Conservation (phyloP, 2,113 vertebrate species). For the Grammomys dolichurus region DNA sequence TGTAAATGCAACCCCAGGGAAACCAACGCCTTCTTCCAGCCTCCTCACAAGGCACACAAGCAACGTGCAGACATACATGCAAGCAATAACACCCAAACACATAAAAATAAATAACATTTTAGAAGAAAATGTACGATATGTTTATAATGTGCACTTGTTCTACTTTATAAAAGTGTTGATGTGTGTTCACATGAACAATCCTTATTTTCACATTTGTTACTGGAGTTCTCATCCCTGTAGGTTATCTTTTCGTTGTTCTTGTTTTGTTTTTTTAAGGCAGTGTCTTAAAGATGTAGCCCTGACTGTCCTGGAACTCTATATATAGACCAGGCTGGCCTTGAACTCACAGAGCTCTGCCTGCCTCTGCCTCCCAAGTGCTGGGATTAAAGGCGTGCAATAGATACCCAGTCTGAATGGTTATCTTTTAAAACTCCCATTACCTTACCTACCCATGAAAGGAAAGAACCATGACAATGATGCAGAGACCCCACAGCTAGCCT, state of each 20-base stretch:
- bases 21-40: background rate
- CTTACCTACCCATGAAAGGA: conserved; percentile 85
- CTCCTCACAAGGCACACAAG: background rate
- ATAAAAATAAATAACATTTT: background rate
- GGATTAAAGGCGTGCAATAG: background rate
- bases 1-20: background rate
- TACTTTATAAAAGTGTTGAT: conserved; percentile 70
- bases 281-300: background rate
- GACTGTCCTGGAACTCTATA: background rate
- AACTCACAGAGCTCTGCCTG: background rate
- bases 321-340: background rate
- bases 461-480: conserved; percentile 87
- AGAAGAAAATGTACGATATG: conserved; percentile 46
- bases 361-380: background rate
- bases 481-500: conserved; percentile 86
- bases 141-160: conserved; percentile 51
- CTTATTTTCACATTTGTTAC: conserved; percentile 70
- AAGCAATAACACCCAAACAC: background rate
- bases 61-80: no score
- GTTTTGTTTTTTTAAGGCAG: background rate
- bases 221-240: conserved; percentile 75
- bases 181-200: conserved; percentile 72
- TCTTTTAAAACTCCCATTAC: conserved; percentile 76
- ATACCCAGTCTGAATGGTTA: background rate
- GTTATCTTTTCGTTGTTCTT: background rate